Evolutionary conservation across 2,797 vertebrate genomes (phyloP), one percentile per base, ranked within the genome.

Genomic region (Steatocranus sp.): DNA sequence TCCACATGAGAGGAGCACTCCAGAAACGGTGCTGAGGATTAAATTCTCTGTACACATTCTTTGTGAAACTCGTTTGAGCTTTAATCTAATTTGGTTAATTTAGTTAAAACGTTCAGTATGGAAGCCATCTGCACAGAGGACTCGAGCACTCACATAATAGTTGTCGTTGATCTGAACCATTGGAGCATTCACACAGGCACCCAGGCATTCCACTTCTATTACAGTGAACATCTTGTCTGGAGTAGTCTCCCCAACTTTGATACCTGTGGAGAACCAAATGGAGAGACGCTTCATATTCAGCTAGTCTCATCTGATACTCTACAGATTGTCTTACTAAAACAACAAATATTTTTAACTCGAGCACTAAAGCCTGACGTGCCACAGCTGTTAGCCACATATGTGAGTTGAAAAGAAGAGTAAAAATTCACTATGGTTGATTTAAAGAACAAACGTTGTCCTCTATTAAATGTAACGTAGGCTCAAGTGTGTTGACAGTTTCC

Each of bases 101-200:
- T 83, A 34, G 68, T 88, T 85, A 75, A 34, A 34, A 56, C 17
- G 11, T 79, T 77, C 66, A 53, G 73, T 30, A 46, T 80, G 70
- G 51, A 81, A 18, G 17, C 34, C 12, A 61, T 80, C 51, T 83
- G 76, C 51, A 75, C 41, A n/a, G 76, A 54, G 15, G 30, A 34
- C 66, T 83, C 12, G 8, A 56, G 48, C 75, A 98, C 98, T 99
- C 94, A 99, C 99, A 54, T 99, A 99, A 91, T 99, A 99, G 94
- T 98, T 97, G 95, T 99, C 98, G 85, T 99, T 99, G 96, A 99
- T 99, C 95, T 99, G 99, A 89, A 99, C 97, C 98, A 99, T 99
- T 0, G 99, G 98, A 56, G 99, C 99, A 10, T 99, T 99, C 85
- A 99, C 99, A 90, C 99, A 99, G 78, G 99, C 99, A 68, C 99